Evolutionary conservation across 2,888 invertebrate species (phyloP).

Genomic region (Dexiosoma caninum): DNA sequence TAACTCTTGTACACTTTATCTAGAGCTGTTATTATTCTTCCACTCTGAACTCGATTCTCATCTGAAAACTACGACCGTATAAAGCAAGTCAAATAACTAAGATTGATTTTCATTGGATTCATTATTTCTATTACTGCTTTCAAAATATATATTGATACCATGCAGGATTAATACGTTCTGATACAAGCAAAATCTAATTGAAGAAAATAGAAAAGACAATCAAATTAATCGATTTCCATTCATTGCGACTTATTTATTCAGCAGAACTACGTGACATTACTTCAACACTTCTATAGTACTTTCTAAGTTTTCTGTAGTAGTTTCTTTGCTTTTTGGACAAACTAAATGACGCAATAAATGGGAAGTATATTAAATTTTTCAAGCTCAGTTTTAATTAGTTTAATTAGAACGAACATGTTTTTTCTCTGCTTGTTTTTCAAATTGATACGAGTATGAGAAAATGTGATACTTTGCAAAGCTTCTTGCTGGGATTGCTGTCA

Average conservation of each 20-base stretch:
- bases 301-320: conserved; percentile 5
- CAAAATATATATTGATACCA: neutral
- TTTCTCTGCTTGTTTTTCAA: neutral
- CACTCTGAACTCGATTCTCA: too few relatives aligned
- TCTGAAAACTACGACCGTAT: too few relatives aligned
- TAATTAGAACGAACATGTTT: conserved; percentile 44
- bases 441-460: neutral
- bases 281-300: neutral
- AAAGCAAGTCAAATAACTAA: neutral
- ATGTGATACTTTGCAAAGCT: too few relatives aligned
- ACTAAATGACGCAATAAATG: neutral
- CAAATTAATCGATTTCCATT: conserved; percentile 42
- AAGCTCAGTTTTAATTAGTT: conserved; percentile 38
- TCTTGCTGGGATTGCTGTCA: conserved; percentile 17
- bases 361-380: neutral
- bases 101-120: conserved; percentile 9
- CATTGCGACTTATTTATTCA: conserved; percentile 50
- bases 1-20: too few relatives aligned
- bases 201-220: neutral
- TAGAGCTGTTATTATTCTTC: too few relatives aligned
- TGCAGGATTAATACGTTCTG: neutral
- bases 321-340: neutral
- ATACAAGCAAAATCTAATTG: conserved; percentile 10
- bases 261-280: conserved; percentile 48
- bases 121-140: conserved; percentile 16